These are phyloP conservation scores for Plumapathes pennacea DNA, from an alignment of 92 coral and sea anemone genomes.

Conservation along the genomic window DNA sequence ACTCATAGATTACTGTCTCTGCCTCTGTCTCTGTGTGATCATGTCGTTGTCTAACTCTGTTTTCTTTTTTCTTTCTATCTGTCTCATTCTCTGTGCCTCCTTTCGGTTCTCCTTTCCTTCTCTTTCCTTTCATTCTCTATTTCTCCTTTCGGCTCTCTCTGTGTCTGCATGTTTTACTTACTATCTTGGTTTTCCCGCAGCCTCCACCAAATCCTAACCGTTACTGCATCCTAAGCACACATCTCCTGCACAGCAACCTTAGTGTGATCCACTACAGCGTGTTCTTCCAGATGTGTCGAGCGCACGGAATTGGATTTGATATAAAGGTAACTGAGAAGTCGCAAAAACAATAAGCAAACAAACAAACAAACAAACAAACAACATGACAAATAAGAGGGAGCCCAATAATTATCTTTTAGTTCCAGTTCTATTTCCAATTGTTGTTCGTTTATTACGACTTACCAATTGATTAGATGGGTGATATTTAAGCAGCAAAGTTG, in stretches of 20 bases:
- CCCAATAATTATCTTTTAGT: neutral
- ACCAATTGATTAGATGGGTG: too few relatives aligned
- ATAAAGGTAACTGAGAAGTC: constrained; percentile 61
- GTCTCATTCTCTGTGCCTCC: neutral
- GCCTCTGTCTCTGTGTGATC: too few relatives aligned
- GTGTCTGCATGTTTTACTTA: neutral
- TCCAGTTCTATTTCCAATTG: neutral
- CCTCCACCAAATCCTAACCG: constrained; percentile 91
- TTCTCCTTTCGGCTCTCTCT: too few relatives aligned
- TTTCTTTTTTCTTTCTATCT: too few relatives aligned
- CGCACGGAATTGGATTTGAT: constrained; percentile 99
- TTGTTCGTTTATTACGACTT: too few relatives aligned
- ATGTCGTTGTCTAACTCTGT: too few relatives aligned
- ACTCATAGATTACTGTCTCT: too few relatives aligned
- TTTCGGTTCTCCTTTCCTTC: neutral
- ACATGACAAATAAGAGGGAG: too few relatives aligned
- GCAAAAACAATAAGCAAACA: too few relatives aligned
- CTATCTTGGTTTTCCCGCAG: constrained; percentile 29
- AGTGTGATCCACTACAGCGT: constrained; percentile 99
- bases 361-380: too few relatives aligned
- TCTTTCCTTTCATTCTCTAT: too few relatives aligned
- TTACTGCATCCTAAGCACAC: constrained; percentile 84
- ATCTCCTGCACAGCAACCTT: constrained; percentile 85
- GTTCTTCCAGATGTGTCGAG: constrained; percentile 99
- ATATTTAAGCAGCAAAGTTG: too few relatives aligned